Evolutionary conservation across 2,797 vertebrate genomes (phyloP), one percentile per base, ranked within the genome.

Genomic region (Pantherophis alleghaniensis): DNA sequence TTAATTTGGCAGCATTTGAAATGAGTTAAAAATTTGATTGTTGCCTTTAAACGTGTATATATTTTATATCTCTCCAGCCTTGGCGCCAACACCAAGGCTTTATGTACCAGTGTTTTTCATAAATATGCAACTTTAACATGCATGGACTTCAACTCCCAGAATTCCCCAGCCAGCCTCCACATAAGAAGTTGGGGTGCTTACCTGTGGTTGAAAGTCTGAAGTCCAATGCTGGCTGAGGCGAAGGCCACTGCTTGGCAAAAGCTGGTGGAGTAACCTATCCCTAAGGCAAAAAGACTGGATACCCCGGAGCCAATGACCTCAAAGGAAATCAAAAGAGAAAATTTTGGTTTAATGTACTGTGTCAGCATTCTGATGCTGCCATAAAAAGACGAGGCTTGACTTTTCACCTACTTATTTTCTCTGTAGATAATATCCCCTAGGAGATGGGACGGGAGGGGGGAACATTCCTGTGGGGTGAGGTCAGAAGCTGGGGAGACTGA

Each of bases 121-220:
- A 20, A n/a, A n/a, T n/a, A n/a, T n/a, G 37, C 0, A 79, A 79
- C 37, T 79, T 79, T 22, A 79, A 79, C 18, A 79, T 11, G 74
- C 0, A 0, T 79, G 74, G 74, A 79, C 37, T 42, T 79, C 69
- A 79, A 42, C 20, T 47, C 74, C 37, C 9, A 79, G 74, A 79
- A 79, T 79, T 79, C 74, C 18, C 18, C 18, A 42, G 3, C 66
- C 2, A 69, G 6, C 14, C 28, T 55, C 24, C 14, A 51, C 14
- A 3, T 10, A 37, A 53, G 22, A 61, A 32, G 56, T 47, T 13
- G 4, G 22, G 28, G 7, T 10, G 22, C 28, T 94, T 96, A 99
- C 99, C 99, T 99, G 98, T 99, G 99, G 96, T 99, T 99, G 96
- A 99, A 99, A 95, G 99, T 99, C 97, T 98, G 98, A 90, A 99